A percentile compares a stretch with the other conserved stretches of the same genome.
These are phyloP conservation scores for Stenurella melanura DNA, from an alignment of 2,888 invertebrate genomes.

Conservation along the genomic window DNA sequence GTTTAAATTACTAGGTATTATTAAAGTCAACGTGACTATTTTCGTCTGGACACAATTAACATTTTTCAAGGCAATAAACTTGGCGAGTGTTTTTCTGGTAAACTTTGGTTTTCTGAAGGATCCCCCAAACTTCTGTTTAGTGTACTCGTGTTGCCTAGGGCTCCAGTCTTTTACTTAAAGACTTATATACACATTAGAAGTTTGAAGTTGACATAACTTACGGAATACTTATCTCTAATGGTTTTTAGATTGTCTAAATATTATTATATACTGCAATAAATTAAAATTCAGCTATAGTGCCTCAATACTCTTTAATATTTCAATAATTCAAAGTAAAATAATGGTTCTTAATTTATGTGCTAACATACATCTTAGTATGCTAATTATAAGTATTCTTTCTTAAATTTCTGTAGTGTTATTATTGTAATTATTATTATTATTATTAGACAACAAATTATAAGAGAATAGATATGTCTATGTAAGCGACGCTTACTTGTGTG, in stretches of 20 bases:
- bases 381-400: no score
- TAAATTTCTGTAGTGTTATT: no score
- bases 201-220: not conserved
- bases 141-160: not conserved
- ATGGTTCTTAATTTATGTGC: no score
- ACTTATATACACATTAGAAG: not conserved
- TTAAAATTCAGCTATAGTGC: not conserved
- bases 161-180: not conserved
- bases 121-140: not conserved
- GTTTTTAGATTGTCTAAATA: not conserved
- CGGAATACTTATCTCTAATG: slow-evolving; percentile 1
- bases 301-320: not conserved
- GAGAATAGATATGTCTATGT: no score
- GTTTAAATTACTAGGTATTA: no score
- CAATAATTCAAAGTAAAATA: no score
- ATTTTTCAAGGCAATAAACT: not conserved
- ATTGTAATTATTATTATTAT: no score
- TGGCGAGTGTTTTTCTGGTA: not conserved
- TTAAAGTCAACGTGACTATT: not conserved
- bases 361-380: no score
- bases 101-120: not conserved
- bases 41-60: not conserved
- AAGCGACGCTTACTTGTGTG: no score
- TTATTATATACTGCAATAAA: not conserved
- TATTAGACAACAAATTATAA: no score